Evolutionary conservation across 53 echinoderm and acorn worm species (phyloP).

Genomic region (Zoroaster sp.): DNA sequence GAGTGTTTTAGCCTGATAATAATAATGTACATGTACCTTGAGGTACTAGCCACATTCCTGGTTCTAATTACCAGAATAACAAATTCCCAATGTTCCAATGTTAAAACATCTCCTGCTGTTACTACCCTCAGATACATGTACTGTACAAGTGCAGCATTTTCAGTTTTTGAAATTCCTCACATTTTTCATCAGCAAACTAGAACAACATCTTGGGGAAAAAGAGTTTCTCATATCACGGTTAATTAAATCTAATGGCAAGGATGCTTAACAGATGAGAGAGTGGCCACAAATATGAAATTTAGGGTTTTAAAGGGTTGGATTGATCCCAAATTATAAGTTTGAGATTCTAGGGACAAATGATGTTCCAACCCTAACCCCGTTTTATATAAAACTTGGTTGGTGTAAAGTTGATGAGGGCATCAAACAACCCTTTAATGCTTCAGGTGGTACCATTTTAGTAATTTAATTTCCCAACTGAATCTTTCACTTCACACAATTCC

Average conservation of each 20-base stretch:
- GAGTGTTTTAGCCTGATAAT: not conserved
- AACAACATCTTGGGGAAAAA: not conserved
- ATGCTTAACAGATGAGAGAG: not conserved
- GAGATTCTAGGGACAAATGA: too few relatives aligned
- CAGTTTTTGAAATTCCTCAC: slow-evolving; percentile 15
- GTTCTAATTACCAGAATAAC: not conserved
- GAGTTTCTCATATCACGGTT: not conserved
- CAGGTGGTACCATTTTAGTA: too few relatives aligned
- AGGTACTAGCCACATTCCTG: not conserved
- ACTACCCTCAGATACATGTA: not conserved
- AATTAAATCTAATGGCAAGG: not conserved
- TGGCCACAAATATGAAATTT: not conserved
- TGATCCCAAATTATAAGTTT: too few relatives aligned
- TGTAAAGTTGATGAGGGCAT: too few relatives aligned
- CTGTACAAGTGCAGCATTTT: not conserved
- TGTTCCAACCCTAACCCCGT: too few relatives aligned
- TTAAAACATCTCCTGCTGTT: not conserved
- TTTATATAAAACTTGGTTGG: too few relatives aligned
- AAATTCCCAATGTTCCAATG: not conserved
- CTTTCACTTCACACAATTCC: too few relatives aligned
- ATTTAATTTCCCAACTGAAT: too few relatives aligned
- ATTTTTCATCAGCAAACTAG: not conserved
- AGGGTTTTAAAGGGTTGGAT: too few relatives aligned
- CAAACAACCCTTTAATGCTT: too few relatives aligned
- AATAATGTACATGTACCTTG: not conserved